Base-by-base conservation (phyloP, 2,888 invertebrate species). In the Monopis laevigella region DNA sequence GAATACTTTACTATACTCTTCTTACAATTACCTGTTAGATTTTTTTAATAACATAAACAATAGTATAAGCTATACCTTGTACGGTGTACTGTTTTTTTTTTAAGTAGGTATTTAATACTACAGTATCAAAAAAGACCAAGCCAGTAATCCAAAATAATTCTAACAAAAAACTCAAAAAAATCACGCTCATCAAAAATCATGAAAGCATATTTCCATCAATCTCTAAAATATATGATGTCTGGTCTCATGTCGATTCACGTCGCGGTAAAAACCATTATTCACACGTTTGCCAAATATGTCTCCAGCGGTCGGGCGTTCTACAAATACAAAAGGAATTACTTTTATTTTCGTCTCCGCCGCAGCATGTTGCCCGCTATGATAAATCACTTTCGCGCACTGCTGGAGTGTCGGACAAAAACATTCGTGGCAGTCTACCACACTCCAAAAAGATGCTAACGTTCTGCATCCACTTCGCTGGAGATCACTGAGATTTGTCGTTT, bases 301-400 rank as follows among this genome's bases (percentile, higher is more conserved):
- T 65, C 62, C 54, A 47, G 54, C 42, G 40, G 50, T 55, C 54
- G 53, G 57, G 55, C 54, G 55, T 59, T 64, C 63, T 55, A 61
- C 65, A 64, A 71, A 72, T 71, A 72, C 67, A 72, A 74, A 70
- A 70, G 65, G 65, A 70, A 71, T 69, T 67, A 71, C 73, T 60
- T 67, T 72, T 71, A 73, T 73, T 75, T 66, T 65, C 65, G 62
- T 68, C 66, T 67, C 65, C 63, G 68, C 70, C 73, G 51, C 72
- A 73, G 72, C 64, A 61, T 73, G 71, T 67, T 71, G 66, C 67
- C 69, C 61, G 16, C 14, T 67, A 74, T 75, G 74, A 77, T 75
- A 74, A 74, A 75, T 77, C 69, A 70, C 70, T 74, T 73, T 70
- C 57, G 56, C 63, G 59, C 65, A 55, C 56, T 53, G 56, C 57